These are phyloP conservation scores for Temnothorax nylanderi DNA, from an alignment of 1,140 invertebrate genomes.

Conservation along the genomic window DNA sequence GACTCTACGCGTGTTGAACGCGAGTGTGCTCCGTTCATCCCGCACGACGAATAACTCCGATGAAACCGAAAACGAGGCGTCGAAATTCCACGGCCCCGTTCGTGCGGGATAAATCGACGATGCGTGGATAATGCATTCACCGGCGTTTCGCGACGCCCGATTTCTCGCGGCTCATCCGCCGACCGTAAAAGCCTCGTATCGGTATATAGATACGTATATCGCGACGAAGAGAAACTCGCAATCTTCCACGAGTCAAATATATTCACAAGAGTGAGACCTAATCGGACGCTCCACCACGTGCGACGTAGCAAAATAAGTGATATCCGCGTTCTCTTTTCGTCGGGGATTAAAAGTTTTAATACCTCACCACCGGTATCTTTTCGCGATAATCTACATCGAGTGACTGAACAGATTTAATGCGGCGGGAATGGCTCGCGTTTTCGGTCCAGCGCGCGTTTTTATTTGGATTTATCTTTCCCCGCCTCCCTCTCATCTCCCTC, in stretches of 20 bases:
- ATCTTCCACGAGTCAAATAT: neutral
- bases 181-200: slow-evolving; percentile 61
- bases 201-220: slow-evolving; percentile 45
- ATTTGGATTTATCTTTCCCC: neutral
- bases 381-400: slow-evolving; percentile 22
- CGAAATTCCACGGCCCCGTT: slow-evolving; percentile 71
- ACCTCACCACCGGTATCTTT: neutral
- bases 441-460: neutral
- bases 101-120: slow-evolving; percentile 67
- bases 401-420: neutral
- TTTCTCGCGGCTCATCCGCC: neutral
- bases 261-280: neutral
- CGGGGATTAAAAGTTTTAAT: slow-evolving; percentile 42
- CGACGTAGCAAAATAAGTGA: neutral
- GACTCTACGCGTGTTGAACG: slow-evolving; percentile 81
- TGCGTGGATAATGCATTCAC: slow-evolving; percentile 53
- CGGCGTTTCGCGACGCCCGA: slow-evolving; percentile 9
- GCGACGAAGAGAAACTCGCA: neutral
- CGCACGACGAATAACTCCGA: slow-evolving; percentile 70
- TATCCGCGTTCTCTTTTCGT: neutral
- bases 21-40: slow-evolving; percentile 46
- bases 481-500: too few species aligned
- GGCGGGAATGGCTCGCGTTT: neutral
- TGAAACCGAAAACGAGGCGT: slow-evolving; percentile 79
- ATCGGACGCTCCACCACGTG: neutral